Conservation (phyloP, 1,140 invertebrate species). For the Asobara japonica region DNA sequence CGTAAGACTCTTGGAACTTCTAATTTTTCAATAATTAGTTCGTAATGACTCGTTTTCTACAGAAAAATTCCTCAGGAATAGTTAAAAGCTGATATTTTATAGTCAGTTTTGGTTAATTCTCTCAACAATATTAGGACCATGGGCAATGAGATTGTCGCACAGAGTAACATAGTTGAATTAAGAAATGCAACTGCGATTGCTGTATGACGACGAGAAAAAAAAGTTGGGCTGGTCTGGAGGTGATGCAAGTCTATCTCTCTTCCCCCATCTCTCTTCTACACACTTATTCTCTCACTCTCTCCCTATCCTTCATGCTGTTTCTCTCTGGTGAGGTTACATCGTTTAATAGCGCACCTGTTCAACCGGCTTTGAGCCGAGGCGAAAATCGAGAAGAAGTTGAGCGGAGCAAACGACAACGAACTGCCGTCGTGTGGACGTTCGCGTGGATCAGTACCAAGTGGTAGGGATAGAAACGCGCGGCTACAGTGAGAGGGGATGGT, state of each 20-base stretch:
- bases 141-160: no score
- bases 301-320: no score
- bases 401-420: slow-evolving; percentile 14
- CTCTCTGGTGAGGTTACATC: slow-evolving; percentile 24
- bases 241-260: no score
- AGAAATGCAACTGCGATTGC: neutral
- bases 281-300: no score
- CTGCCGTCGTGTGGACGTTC: slow-evolving; percentile 24
- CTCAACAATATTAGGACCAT: no score
- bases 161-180: no score
- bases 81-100: no score
- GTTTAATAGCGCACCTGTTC: slow-evolving; percentile 32
- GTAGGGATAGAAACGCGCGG: slow-evolving; percentile 30
- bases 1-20: neutral
- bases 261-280: no score
- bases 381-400: slow-evolving; percentile 23
- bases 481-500: slow-evolving; percentile 42
- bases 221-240: neutral
- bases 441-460: slow-evolving; percentile 26
- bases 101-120: no score
- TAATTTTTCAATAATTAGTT: neutral
- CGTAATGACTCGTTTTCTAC: neutral
- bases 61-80: neutral
- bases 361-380: slow-evolving; percentile 31
- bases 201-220: neutral